Evolutionary conservation across 2,888 invertebrate genomes (phyloP).

Genomic region (Machimus rusticus): DNA sequence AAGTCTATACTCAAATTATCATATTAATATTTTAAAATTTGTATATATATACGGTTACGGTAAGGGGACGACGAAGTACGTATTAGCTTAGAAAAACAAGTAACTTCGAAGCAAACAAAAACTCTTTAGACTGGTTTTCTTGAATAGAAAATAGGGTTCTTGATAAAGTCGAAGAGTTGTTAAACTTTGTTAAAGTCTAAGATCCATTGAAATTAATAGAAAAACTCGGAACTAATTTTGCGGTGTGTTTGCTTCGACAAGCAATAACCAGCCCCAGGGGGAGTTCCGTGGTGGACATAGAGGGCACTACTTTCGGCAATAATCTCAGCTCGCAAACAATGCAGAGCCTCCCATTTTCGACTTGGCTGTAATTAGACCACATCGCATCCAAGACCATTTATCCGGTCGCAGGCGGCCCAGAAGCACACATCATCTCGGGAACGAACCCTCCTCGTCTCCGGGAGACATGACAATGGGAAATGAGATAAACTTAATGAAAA

Average conservation of each 20-base stretch:
- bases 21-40: too few relatives aligned
- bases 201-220: background rate
- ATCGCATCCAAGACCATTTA: background rate
- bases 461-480: constrained; percentile 21
- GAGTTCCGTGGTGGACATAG: background rate
- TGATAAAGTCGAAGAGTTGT: background rate
- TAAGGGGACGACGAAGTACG: too few relatives aligned
- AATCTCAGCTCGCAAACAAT: background rate
- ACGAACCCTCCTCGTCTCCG: background rate
- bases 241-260: background rate
- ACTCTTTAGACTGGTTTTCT: background rate
- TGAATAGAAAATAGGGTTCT: background rate
- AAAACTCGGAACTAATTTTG: constrained; percentile 23
- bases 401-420: background rate
- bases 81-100: too few relatives aligned
- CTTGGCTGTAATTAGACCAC: constrained; percentile 29
- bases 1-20: too few relatives aligned
- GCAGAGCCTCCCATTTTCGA: background rate
- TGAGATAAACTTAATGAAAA: constrained; percentile 35
- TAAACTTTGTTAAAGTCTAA: background rate
- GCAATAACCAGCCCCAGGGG: background rate
- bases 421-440: background rate
- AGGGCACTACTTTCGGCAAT: background rate
- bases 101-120: too few relatives aligned
- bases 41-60: too few relatives aligned